Evolutionary conservation across 2,113 vertebrate genomes (phyloP), one percentile per base, ranked within the genome.

Genomic region (Pangasianodon gigas): DNA sequence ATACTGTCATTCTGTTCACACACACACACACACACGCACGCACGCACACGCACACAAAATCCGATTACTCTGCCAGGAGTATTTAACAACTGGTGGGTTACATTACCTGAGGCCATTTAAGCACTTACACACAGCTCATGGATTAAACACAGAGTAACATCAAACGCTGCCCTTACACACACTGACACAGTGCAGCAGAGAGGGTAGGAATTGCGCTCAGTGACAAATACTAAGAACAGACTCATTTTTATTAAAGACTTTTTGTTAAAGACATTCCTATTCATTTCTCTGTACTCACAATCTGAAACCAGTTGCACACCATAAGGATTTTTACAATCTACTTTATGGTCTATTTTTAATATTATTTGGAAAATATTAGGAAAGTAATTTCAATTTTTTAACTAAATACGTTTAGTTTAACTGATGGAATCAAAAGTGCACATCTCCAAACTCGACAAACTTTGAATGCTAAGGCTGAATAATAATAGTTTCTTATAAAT

Each of bases 101-200:
- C 62, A 87, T 87, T 87, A 84, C 85, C 89, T 87, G 85, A 67
- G 54, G 79, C 52, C 52, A 90, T 87, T 90, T 87, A 87, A 84
- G 75, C 85, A 84, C 87, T 83, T 84, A 84, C 87, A 88, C 24
- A 21, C 44, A 56, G 80, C 74, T 83, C n/a, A 84, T 26, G 81
- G 65, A 54, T 52, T 54, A 82, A 83, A 88, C 32, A 65, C 46
- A 56, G n/a, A 71, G 80, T 41, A 84, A 88, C 32, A 84, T 88
- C 80, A 88, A 88, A 88, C 2, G 10, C 48, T 83, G 62, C 8
- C 86, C n/a, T 80, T 69, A 4, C 2, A 74, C 67, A 74, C 19
- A 51, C 46, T 51, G 48, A 80, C 26, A n/a, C 41, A 41, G 32
- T 77, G 41, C 41, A 13, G 74, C 46, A 80, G 13, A 80, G 44